Conservation (phyloP, 2,113 vertebrate species). For the Caracal caracal region DNA sequence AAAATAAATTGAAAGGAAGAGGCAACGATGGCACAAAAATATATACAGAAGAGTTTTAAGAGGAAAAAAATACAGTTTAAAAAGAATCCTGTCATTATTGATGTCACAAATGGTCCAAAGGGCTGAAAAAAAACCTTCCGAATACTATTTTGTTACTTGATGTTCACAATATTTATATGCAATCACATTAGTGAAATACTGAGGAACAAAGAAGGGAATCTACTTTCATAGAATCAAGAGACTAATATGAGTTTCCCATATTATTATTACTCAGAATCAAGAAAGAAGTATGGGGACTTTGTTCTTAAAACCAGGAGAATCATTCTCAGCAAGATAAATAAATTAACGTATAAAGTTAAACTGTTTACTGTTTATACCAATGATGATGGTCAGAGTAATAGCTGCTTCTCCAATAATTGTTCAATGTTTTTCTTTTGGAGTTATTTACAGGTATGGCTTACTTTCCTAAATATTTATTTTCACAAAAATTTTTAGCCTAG, state of each 20-base stretch:
- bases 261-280: neutral
- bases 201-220: neutral
- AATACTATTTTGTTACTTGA: neutral
- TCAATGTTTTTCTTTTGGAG: neutral
- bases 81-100: neutral
- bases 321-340: neutral
- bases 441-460: conserved; percentile 47
- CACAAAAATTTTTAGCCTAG: neutral
- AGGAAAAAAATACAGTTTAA: neutral
- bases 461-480: conserved; percentile 48
- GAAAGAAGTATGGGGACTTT: neutral
- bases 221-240: neutral
- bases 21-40: neutral
- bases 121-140: neutral
- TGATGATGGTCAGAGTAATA: conserved; percentile 37
- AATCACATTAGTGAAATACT: neutral
- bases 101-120: neutral
- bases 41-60: neutral
- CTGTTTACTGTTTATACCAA: neutral
- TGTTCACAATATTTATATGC: neutral
- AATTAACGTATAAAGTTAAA: neutral
- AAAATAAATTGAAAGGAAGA: conserved; percentile 45
- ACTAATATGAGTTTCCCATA: neutral
- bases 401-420: neutral
- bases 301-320: neutral